Evolutionary conservation across 2,888 invertebrate genomes (phyloP).

Genomic region (Morpho deidamia): DNA sequence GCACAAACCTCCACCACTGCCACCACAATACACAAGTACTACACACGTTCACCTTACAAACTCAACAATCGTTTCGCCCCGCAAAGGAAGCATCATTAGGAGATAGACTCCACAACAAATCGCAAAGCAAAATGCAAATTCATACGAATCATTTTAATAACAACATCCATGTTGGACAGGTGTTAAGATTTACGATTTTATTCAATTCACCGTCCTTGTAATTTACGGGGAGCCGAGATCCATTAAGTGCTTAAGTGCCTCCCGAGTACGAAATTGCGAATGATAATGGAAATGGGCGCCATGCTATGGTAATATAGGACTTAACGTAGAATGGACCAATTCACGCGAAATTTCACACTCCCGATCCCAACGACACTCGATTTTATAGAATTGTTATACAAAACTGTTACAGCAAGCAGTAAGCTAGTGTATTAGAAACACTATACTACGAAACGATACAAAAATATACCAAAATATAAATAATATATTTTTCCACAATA

Average conservation of each 20-base stretch:
- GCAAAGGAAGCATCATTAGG: too few relatives aligned
- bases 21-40: too few relatives aligned
- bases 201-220: constrained; percentile 44
- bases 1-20: too few relatives aligned
- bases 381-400: background rate
- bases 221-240: constrained; percentile 71
- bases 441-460: too few relatives aligned
- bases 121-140: too few relatives aligned
- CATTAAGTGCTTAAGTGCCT: constrained; percentile 77
- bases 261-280: constrained; percentile 74
- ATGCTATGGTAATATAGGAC: constrained; percentile 66
- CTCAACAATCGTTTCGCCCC: too few relatives aligned
- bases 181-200: constrained; percentile 75
- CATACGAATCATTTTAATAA: constrained; percentile 62
- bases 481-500: too few relatives aligned
- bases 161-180: constrained; percentile 58
- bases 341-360: constrained; percentile 7
- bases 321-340: constrained; percentile 2
- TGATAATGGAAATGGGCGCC: constrained; percentile 73
- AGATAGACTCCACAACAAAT: too few relatives aligned
- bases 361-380: background rate
- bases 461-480: too few relatives aligned
- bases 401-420: background rate
- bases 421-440: too few relatives aligned
- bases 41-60: too few relatives aligned